Base-by-base conservation (phyloP, 1,140 invertebrate genomes). In the Epicauta chinensis region DNA sequence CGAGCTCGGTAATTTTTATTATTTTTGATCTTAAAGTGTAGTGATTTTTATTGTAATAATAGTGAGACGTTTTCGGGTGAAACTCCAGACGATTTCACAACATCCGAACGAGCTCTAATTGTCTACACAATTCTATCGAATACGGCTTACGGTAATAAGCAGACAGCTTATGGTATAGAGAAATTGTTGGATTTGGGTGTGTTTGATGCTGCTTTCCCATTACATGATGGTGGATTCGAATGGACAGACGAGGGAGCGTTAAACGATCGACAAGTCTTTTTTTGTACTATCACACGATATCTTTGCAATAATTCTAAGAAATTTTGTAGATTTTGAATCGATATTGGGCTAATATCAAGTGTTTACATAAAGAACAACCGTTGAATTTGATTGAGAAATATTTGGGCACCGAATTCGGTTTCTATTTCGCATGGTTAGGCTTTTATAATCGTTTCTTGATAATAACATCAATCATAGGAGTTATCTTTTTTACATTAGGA, bases 171-270 rank as follows among this genome's bases (percentile, higher is more conserved):
- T 38, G 82, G 82, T 47, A 74, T 84, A 38, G 72, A 75, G 37
- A 73, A 79, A 46, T 71, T 84, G 61, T 58, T 82, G 0, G 66
- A 66, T 50, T 75, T 75, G 56, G 69, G 66, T 23, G 73, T 73
- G 5, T 82, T 81, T 52, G 58, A 63, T 9, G 78, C 77, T 30
- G 77, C 78, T 5, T 84, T 73, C 63, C 81, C 82, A 3, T 61
- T 83, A 4, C 82, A 84, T 65, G 81, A 83, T 58, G 77, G 75
- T 0, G 16, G 51, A 12, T 58, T 36, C 13, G 13, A 46, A 34
- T 64, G 60, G 60, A 49, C 52, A 41, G 34, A 59, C 60, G 29
- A 64, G 60, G 58, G 68, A 63, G 52, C 60, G 74, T 79, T 63
- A 7, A 62, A 53, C 11, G 55, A 65, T 3, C 39, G 59, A 53